phyloP scores from a whole-genome alignment of 2,797 vertebrate genomes.

The Leptodactylus fallax region DNA sequence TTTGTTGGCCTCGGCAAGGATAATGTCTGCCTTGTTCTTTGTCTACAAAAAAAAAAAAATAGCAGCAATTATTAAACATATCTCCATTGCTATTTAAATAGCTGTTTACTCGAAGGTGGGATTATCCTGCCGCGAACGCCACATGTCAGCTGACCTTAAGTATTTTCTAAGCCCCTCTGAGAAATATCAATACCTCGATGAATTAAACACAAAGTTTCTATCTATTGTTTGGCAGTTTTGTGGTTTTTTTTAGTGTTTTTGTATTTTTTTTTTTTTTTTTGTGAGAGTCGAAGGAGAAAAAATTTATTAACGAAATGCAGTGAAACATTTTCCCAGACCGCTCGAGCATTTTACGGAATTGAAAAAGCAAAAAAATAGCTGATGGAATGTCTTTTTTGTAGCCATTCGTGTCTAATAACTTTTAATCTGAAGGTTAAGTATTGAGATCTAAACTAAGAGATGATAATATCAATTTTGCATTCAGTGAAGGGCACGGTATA shows the following conservation, averaged over 20 bases:
- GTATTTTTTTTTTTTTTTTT: not conserved
- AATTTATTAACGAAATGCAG: slow-evolving; percentile 1
- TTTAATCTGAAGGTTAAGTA: slow-evolving; percentile 86
- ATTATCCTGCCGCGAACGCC: slow-evolving; percentile 27
- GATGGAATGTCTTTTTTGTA: slow-evolving; percentile 77
- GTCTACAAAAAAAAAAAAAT: slow-evolving; percentile 62
- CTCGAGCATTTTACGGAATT: slow-evolving; percentile 66
- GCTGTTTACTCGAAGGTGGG: slow-evolving; percentile 50
- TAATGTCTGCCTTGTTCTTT: slow-evolving; percentile 69
- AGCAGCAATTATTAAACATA: slow-evolving; percentile 72
- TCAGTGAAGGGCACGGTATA: slow-evolving; percentile 82
- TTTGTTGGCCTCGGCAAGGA: slow-evolving; percentile 72
- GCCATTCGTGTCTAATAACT: slow-evolving; percentile 83
- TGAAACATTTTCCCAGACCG: slow-evolving; percentile 15
- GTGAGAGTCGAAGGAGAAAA: not conserved
- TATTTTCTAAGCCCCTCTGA: slow-evolving; percentile 19
- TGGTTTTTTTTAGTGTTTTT: slow-evolving; percentile 2
- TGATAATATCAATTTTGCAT: slow-evolving; percentile 83
- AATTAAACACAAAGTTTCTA: slow-evolving; percentile 5
- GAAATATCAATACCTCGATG: slow-evolving; percentile 49
- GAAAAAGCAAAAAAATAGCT: slow-evolving; percentile 66
- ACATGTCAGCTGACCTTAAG: slow-evolving; percentile 39
- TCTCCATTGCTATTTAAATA: slow-evolving; percentile 64
- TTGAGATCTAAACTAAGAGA: slow-evolving; percentile 83
- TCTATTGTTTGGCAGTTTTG: slow-evolving; percentile 11